phyloP scores from a whole-genome alignment of 1,140 invertebrate genomes.

The Berghia stephanieae region DNA sequence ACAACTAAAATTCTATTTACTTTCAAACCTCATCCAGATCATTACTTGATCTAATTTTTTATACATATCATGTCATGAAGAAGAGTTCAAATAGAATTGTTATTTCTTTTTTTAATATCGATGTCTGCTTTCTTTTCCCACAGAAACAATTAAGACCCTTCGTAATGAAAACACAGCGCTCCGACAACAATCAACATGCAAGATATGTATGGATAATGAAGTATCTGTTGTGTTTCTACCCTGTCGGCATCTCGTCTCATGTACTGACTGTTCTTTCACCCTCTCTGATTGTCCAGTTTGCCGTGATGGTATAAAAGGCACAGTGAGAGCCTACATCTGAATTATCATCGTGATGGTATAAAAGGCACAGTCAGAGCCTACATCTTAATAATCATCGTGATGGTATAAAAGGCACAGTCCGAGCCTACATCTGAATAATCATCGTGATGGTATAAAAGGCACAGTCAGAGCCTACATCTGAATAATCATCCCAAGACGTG shows the following conservation, averaged over 20 bases:
- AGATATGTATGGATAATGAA: slow-evolving; percentile 90
- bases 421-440: no score
- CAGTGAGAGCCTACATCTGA: slow-evolving; percentile 48
- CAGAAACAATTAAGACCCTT: no score
- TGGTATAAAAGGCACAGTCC: slow-evolving; percentile 50
- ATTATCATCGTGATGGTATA: slow-evolving; percentile 69
- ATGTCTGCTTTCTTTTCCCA: no score
- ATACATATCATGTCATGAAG: no score
- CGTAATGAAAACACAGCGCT: no score
- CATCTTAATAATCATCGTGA: no score
- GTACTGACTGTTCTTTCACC: slow-evolving; percentile 81
- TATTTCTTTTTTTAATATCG: no score
- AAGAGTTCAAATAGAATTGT: no score
- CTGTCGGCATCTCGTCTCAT: slow-evolving; percentile 88
- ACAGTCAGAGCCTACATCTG: slow-evolving; percentile 50
- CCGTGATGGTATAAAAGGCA: slow-evolving; percentile 66
- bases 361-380: slow-evolving; percentile 51
- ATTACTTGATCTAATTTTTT: no score
- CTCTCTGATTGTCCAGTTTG: slow-evolving; percentile 85
- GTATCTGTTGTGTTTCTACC: slow-evolving; percentile 88
- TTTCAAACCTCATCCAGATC: no score
- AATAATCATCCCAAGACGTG: no score
- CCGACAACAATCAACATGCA: slow-evolving; percentile 85
- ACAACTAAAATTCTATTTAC: no score
- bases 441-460: slow-evolving; percentile 66